Evolutionary conservation across 2,888 invertebrate genomes (phyloP).

Genomic region (Heterodera filipjevi): DNA sequence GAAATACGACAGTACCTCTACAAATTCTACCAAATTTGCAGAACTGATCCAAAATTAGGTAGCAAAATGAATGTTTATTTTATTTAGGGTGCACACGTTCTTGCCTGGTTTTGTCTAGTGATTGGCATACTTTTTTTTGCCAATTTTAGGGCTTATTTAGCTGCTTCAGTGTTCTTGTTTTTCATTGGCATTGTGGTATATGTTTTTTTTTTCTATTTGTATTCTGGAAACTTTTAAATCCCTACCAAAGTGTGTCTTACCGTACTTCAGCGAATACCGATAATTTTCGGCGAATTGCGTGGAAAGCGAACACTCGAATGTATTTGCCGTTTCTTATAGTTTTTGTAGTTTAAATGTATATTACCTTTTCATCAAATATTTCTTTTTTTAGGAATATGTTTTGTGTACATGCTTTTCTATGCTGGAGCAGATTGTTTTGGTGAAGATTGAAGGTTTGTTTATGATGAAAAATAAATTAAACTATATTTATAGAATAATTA

Average conservation of each 20-base stretch:
- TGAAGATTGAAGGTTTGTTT: neutral
- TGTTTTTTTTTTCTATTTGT: neutral
- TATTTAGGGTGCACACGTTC: neutral
- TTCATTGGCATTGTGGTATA: neutral
- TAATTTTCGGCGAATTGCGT: neutral
- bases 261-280: neutral
- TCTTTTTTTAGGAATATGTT: neutral
- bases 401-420: neutral
- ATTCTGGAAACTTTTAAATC: neutral
- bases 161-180: neutral
- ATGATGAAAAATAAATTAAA: no score
- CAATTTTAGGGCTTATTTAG: neutral
- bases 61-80: no score
- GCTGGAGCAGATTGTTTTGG: neutral
- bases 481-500: no score
- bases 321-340: neutral
- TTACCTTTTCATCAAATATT: no score
- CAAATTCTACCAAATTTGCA: no score
- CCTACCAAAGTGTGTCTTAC: neutral
- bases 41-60: no score
- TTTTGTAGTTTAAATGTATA: no score
- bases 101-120: neutral
- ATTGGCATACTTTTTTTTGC: neutral
- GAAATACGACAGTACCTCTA: no score
- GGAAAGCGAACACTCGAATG: neutral